Evolutionary conservation across 2,797 vertebrate species (phyloP).

Genomic region (Knipowitschia caucasica): DNA sequence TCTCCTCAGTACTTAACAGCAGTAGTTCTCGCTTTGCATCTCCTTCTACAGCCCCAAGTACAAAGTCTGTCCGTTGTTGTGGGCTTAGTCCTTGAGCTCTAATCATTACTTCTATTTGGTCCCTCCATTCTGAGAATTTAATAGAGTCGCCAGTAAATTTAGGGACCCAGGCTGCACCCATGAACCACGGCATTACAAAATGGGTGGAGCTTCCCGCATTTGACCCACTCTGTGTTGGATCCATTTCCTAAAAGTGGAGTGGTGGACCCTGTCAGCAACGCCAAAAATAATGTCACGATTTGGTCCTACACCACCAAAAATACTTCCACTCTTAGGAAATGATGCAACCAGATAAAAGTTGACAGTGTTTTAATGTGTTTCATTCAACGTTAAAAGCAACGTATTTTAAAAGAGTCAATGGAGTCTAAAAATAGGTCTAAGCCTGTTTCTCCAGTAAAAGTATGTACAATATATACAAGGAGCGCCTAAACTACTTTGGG

Average conservation of each 20-base stretch:
- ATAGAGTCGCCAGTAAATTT: neutral
- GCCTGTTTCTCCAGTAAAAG: too few species aligned
- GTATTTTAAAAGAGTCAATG: too few species aligned
- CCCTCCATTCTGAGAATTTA: neutral
- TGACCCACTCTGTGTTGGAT: neutral
- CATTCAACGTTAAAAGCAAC: too few species aligned
- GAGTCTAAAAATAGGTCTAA: too few species aligned
- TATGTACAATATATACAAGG: too few species aligned
- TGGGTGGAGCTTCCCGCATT: neutral
- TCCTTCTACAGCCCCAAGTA: neutral
- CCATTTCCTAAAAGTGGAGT: too few species aligned
- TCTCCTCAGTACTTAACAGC: neutral
- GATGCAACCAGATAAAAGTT: too few species aligned
- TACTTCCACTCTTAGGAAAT: too few species aligned
- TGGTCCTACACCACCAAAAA: too few species aligned
- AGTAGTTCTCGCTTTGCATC: neutral
- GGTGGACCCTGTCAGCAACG: neutral
- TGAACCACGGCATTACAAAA: neutral
- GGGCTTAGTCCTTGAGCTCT: slow-evolving; percentile 3
- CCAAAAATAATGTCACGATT: too few species aligned
- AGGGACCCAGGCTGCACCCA: neutral
- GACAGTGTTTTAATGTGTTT: too few species aligned
- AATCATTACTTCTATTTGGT: neutral
- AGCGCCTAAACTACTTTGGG: too few species aligned
- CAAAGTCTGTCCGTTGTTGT: slow-evolving; percentile 1